Evolutionary conservation across 2,888 invertebrate species (phyloP), one percentile per base, ranked within the genome.

Genomic region (Asteroscopus sphinx): DNA sequence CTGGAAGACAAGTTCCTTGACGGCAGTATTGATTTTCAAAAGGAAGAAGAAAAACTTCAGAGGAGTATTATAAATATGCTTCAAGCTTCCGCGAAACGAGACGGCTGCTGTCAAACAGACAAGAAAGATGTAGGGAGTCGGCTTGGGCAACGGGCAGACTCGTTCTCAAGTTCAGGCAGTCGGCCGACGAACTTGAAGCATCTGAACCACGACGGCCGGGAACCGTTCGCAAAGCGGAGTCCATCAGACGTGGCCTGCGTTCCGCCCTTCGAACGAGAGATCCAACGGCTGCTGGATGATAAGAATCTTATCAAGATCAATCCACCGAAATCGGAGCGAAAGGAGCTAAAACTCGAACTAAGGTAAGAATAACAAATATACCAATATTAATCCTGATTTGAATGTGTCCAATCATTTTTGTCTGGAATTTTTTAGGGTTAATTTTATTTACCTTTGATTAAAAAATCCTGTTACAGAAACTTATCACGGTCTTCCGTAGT

Each of bases 231-330:
- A 0, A 94, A 94, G 67, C 85, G 94, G 21, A 94, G 94, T 77
- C 94, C 94, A 0, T 87, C 91, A 1, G 94, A 94, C 70, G 92
- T 94, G 40, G 94, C 93, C 15, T 94, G 94, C 73, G 93, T 94
- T 59, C 96, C 96, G 49, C 97, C 97, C 16, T 97, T 97, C 83
- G 97, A 97, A 91, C 95, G 96, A 80, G 97, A 97, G 87, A 96
- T 97, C 74, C 97, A 97, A 87, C 96, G 97, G 86, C 95, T 97
- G 75, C 93, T 97, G 68, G 97, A 97, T 77, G 97, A 97, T 81
- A 96, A 96, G 84, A 96, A 95, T 87, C 85, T 96, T 58, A 91
- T 95, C 58, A 95, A 95, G 80, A 95, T 94, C 79, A 95, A 95
- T 77, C 95, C 96, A 45, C 94, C 95, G 21, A 96, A 96, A 83